Conservation (phyloP, 2,113 vertebrate genomes). For the Podarcis raffonei region DNA sequence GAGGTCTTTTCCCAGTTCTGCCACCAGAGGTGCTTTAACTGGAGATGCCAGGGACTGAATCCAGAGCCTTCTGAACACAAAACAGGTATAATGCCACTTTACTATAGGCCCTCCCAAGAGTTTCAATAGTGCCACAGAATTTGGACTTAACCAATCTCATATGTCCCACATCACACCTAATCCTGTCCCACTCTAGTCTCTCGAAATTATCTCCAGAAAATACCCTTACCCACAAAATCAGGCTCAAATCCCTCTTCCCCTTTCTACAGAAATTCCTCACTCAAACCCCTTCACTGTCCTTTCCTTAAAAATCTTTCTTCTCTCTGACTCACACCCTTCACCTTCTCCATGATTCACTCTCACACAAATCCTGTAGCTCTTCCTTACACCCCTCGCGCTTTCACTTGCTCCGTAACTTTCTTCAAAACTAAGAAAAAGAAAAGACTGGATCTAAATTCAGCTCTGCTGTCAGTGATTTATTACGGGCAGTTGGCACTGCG, state of each 20-base stretch:
- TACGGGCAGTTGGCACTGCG: constrained; percentile 31
- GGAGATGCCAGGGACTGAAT: background rate
- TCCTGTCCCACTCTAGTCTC: background rate
- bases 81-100: too few species aligned
- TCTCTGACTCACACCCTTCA: background rate
- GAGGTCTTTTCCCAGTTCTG: background rate
- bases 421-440: constrained; percentile 34
- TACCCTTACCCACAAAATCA: background rate
- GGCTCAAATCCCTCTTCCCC: background rate
- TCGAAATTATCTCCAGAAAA: background rate
- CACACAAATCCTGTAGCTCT: background rate
- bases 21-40: background rate
- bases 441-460: constrained; percentile 15
- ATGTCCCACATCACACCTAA: background rate
- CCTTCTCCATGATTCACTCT: too few species aligned
- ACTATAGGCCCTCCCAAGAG: background rate
- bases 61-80: background rate
- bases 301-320: background rate
- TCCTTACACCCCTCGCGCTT: background rate
- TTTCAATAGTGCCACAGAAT: background rate
- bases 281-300: background rate
- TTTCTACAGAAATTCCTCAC: background rate
- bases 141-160: background rate
- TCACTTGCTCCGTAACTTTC: background rate
- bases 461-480: constrained; percentile 21